A percentile compares a stretch with the other conserved stretches of the same genome.
Conservation (phyloP, 2,797 vertebrate species). For the Lindbergichthys nudifrons region DNA sequence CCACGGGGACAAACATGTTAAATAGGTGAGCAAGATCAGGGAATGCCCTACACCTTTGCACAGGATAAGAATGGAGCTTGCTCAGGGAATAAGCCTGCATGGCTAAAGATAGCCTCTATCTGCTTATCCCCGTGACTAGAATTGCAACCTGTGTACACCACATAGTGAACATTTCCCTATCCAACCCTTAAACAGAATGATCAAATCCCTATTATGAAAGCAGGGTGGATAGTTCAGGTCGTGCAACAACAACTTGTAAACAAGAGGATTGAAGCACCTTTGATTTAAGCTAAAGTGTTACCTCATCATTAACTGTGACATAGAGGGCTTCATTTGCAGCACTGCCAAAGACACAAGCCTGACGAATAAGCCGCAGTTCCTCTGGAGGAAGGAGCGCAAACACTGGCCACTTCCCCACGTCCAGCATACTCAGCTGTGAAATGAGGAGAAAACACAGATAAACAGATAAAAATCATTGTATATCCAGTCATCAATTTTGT, state of each 20-base stretch:
- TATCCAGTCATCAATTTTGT: not conserved
- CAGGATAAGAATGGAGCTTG: constrained; percentile 76
- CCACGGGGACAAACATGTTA: constrained; percentile 45
- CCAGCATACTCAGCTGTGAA: constrained; percentile 88
- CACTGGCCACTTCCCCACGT: constrained; percentile 98
- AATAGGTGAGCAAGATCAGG: constrained; percentile 25
- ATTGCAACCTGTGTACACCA: constrained; percentile 30
- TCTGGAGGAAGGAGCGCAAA: constrained; percentile 97
- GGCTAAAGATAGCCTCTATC: constrained; percentile 86
- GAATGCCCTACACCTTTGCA: constrained; percentile 41
- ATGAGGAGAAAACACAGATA: constrained; percentile 34
- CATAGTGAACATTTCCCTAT: constrained; percentile 25
- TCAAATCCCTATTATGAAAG: constrained; percentile 19
- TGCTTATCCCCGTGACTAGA: constrained; percentile 74
- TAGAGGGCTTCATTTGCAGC: constrained; percentile 97
- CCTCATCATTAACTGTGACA: constrained; percentile 95
- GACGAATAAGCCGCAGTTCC: constrained; percentile 92
- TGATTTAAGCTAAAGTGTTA: constrained; percentile 69
- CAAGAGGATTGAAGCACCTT: constrained; percentile 27
- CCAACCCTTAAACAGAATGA: constrained; percentile 26
- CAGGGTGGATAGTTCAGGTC: constrained; percentile 5
- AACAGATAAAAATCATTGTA: not conserved
- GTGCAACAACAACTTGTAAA: constrained; percentile 25
- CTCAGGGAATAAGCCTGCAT: constrained; percentile 73
- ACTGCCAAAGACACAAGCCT: constrained; percentile 96